Evolutionary conservation across 2,888 invertebrate species (phyloP).

Genomic region (Ecdyonurus torrentis): DNA sequence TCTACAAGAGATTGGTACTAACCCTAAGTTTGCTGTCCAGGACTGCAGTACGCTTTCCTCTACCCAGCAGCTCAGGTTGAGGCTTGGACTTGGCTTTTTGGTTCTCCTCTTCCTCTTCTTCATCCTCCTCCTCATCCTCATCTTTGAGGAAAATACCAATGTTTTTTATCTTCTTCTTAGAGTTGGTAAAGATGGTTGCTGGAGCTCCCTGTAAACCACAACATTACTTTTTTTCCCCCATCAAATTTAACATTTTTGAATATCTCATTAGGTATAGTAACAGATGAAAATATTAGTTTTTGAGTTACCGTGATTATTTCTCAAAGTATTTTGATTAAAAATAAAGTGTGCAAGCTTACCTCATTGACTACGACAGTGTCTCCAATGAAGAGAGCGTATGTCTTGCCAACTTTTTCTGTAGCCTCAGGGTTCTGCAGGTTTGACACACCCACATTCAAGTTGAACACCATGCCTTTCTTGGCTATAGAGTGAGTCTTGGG

Average conservation of each 20-base stretch:
- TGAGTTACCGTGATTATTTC: too few relatives aligned
- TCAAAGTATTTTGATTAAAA: too few relatives aligned
- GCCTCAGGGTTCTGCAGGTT: constrained; percentile 68
- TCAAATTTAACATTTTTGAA: constrained; percentile 5
- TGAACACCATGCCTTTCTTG: constrained; percentile 92
- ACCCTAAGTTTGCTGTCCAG: constrained; percentile 79
- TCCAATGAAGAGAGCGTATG: constrained; percentile 85
- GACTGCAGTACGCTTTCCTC: constrained; percentile 76
- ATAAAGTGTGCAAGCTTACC: too few relatives aligned
- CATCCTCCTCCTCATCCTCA: constrained; percentile 68
- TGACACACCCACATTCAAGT: constrained; percentile 82
- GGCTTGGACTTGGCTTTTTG: constrained; percentile 26
- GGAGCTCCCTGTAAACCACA: constrained; percentile 44
- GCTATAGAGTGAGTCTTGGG: constrained; percentile 67
- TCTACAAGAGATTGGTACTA: too few relatives aligned
- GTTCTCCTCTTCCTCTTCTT: constrained; percentile 42
- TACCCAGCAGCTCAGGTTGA: constrained; percentile 46
- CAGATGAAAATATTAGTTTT: not conserved
- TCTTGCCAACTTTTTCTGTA: constrained; percentile 72
- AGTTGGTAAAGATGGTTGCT: constrained; percentile 71
- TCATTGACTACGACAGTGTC: constrained; percentile 95
- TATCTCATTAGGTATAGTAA: not conserved
- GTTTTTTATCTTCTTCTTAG: constrained; percentile 90
- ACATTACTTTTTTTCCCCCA: too few relatives aligned
- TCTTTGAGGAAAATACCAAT: constrained; percentile 90